These are phyloP conservation scores for Camarhynchus parvulus DNA, from an alignment of 2,113 vertebrate species.

Conservation along the genomic window DNA sequence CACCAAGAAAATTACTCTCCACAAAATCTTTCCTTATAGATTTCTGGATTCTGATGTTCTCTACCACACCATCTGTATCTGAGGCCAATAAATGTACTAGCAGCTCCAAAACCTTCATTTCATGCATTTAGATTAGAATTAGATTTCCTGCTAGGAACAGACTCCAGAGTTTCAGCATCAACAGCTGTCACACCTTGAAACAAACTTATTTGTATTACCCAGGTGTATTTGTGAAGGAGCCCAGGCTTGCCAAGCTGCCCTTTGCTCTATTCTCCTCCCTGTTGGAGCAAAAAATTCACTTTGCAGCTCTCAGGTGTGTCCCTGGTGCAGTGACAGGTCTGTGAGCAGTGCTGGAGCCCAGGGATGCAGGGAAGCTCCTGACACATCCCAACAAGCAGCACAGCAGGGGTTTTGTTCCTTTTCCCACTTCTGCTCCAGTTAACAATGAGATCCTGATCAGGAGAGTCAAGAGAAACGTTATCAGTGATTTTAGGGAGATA, in stretches of 20 bases:
- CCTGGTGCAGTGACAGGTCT: not conserved
- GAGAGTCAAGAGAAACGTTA: not conserved
- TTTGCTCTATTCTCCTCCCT: not conserved
- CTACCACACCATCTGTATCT: not conserved
- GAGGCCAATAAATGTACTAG: not conserved
- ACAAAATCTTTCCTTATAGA: not conserved
- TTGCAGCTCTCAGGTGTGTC: not conserved
- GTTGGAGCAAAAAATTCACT: not conserved
- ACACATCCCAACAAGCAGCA: not conserved
- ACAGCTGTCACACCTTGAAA: conserved; percentile 26
- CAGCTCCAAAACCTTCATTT: conserved; percentile 12
- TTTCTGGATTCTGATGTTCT: not conserved
- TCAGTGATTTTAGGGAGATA: not conserved
- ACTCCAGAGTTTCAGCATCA: not conserved
- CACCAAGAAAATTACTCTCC: not conserved
- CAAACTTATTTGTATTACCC: conserved; percentile 17
- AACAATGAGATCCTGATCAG: not conserved
- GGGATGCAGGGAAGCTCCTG: not conserved
- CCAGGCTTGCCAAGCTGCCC: not conserved
- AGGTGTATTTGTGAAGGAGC: not conserved
- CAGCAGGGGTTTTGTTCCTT: not conserved
- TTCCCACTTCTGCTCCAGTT: not conserved
- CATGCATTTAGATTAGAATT: not conserved
- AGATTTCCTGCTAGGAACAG: conserved; percentile 25
- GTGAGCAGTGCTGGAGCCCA: not conserved